Percentiles rank a stretch among this genome's conserved stretches.
Conservation (phyloP, 2,888 invertebrate genomes). For the Spialia ferax region DNA sequence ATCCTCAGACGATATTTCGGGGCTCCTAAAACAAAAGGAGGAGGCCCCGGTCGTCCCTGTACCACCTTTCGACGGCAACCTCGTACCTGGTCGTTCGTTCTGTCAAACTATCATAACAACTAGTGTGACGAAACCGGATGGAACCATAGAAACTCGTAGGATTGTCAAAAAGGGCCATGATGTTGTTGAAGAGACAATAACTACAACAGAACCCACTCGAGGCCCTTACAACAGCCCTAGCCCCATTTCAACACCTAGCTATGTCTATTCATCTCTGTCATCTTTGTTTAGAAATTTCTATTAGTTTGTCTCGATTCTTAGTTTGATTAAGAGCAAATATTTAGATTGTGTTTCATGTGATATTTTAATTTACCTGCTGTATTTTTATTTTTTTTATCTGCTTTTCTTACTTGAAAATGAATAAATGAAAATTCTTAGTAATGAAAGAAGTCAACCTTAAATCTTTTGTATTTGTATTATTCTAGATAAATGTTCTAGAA, state of each 20-base stretch:
- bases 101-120: slow-evolving; percentile 79
- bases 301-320: slow-evolving; percentile 49
- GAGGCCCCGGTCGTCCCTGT: slow-evolving; percentile 49
- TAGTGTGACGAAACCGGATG: slow-evolving; percentile 75
- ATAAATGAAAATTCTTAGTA: background rate
- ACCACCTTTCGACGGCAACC: slow-evolving; percentile 61
- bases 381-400: background rate
- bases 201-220: slow-evolving; percentile 47
- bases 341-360: slow-evolving; percentile 38
- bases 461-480: too few relatives aligned
- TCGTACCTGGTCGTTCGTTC: slow-evolving; percentile 71
- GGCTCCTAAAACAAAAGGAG: slow-evolving; percentile 68
- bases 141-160: slow-evolving; percentile 71
- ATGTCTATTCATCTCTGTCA: slow-evolving; percentile 67
- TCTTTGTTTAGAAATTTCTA: slow-evolving; percentile 72
- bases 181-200: slow-evolving; percentile 68
- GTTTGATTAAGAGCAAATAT: slow-evolving; percentile 27
- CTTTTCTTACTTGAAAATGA: background rate
- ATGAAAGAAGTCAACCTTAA: too few relatives aligned
- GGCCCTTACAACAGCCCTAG: slow-evolving; percentile 57
- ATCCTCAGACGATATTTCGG: slow-evolving; percentile 76
- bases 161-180: slow-evolving; percentile 77
- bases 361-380: slow-evolving; percentile 22
- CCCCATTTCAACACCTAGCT: slow-evolving; percentile 56
- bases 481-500: background rate